Conservation (phyloP, 30 jellyfish, hydroid and myxozoan genomes). For the Haliclystus octoradiatus region DNA sequence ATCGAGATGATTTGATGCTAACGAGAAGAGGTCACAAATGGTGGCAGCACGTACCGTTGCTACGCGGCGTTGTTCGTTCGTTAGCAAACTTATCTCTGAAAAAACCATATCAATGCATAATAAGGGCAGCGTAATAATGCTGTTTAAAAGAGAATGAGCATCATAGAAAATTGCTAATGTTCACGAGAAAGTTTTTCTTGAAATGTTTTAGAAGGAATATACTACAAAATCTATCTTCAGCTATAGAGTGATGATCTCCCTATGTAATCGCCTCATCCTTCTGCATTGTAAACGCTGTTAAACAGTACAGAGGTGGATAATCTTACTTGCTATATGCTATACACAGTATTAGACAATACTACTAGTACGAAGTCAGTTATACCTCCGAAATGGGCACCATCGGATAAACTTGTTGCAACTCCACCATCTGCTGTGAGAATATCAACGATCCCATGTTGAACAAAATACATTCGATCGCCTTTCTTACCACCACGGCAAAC, state of each 20-base stretch:
- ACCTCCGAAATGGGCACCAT: conserved; percentile 61
- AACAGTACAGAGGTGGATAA: too few relatives aligned
- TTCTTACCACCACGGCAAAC: conserved; percentile 27
- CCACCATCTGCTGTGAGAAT: conserved; percentile 22
- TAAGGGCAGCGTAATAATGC: neutral
- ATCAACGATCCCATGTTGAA: conserved; percentile 45
- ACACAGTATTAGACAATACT: too few relatives aligned
- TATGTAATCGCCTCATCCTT: too few relatives aligned
- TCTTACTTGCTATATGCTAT: too few relatives aligned
- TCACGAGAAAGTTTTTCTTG: too few relatives aligned
- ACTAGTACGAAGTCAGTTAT: neutral
- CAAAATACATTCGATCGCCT: conserved; percentile 38
- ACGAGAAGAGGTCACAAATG: conserved; percentile 33
- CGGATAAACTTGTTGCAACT: conserved; percentile 21
- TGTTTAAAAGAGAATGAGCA: neutral
- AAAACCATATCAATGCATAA: neutral
- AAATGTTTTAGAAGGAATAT: too few relatives aligned
- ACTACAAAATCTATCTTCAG: too few relatives aligned
- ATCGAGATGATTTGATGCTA: conserved; percentile 18
- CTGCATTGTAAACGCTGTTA: too few relatives aligned
- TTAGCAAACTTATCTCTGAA: conserved; percentile 30
- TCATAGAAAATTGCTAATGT: neutral
- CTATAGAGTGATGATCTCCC: too few relatives aligned
- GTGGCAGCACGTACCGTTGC: conserved; percentile 47
- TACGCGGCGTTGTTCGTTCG: conserved; percentile 26